phyloP scores from a whole-genome alignment of 1,140 invertebrate species.

The Conus ventricosus region DNA sequence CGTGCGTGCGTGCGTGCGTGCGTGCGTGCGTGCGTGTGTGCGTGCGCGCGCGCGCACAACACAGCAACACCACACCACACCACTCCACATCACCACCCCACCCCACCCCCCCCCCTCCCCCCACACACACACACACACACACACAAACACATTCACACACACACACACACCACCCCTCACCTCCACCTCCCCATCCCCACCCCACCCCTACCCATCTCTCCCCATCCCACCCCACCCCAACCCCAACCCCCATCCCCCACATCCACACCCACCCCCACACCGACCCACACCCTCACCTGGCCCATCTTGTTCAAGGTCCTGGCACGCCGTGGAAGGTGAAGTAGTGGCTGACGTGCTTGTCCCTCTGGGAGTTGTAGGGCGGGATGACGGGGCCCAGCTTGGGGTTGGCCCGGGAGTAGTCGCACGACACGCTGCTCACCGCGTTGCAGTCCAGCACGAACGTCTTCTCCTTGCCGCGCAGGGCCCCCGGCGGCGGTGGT shows the following conservation, averaged over 20 bases:
- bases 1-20: too few relatives aligned
- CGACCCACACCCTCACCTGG: slow-evolving; percentile 59
- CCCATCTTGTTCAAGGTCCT: slow-evolving; percentile 65
- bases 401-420: slow-evolving; percentile 73
- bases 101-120: too few relatives aligned
- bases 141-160: too few relatives aligned
- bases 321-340: slow-evolving; percentile 70
- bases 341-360: slow-evolving; percentile 67
- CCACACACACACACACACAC: too few relatives aligned
- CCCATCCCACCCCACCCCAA: too few relatives aligned
- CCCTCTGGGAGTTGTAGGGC: slow-evolving; percentile 73
- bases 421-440: slow-evolving; percentile 67
- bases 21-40: too few relatives aligned
- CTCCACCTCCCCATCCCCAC: too few relatives aligned
- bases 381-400: slow-evolving; percentile 74
- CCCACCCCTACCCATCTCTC: too few relatives aligned
- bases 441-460: slow-evolving; percentile 74
- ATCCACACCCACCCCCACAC: neutral
- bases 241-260: neutral
- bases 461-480: slow-evolving; percentile 64
- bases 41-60: too few relatives aligned
- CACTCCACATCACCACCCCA: too few relatives aligned
- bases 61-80: too few relatives aligned
- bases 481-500: slow-evolving; percentile 55
- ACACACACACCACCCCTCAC: neutral